Base-by-base conservation (phyloP, 2,888 invertebrate genomes). In the Eilema sororculum region DNA sequence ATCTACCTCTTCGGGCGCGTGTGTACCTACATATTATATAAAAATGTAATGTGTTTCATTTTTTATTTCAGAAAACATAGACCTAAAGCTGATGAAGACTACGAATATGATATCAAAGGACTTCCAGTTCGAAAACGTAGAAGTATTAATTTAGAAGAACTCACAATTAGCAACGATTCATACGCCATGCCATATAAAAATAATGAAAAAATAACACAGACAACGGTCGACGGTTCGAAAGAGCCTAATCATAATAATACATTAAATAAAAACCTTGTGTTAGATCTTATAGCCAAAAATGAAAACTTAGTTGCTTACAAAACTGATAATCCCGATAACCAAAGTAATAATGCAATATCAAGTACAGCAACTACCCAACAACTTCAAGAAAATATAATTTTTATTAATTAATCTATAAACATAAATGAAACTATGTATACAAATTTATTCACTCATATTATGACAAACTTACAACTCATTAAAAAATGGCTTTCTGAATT, bases 101-200 rank as follows among this genome's bases (percentile, higher is more conserved):
- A 92, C 67, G 92, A 91, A 28, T 89, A 91, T n/a, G 90, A 90
- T 64, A 80, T 89, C 10, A 91, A 86, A 85, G 92, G 91, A n/a
- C 78, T 91, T 20, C 91, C 92, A 24, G 80, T 90, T 20, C 85
- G 92, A 65, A 89, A 86, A 71, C 84, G 93, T 77, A 79, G 78
- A 65, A 65, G 57, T 56, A 37, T 65, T 16, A 24, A 65, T 33
- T 65, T 60, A n/a, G n/a, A 60, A 60, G 16, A 10, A 2, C 30
- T 60, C 10, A 0, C 10, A 8, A 60, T 33, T 30, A 56, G 20
- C 1, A n/a, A 37, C 9, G 24, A 57, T 24, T 16, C 24, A 57
- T 33, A 10, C 28, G 56, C 9, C 3, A 22, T 24, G 33, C n/a
- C 33, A 33, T 16, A 41, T 62, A 62, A 22, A 41, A 0, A 12